Base-by-base conservation (phyloP, 2,113 vertebrate genomes). In the Suncus etruscus region DNA sequence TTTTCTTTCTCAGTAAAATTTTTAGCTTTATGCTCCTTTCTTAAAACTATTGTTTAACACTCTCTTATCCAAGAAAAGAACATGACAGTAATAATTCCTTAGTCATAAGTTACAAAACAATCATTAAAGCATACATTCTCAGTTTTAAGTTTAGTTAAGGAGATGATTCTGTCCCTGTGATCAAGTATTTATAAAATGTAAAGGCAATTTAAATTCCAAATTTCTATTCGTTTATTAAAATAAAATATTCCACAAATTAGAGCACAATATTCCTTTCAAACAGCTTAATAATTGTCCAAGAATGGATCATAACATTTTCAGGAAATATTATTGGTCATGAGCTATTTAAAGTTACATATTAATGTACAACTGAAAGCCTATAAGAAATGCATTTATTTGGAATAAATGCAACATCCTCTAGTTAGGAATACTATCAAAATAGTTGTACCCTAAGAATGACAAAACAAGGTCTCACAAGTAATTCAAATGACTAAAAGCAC, bases 291-390 rank as follows among this genome's bases (percentile, higher is more conserved):
- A 77, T 65, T 83, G 51, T 66, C 7, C 27, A 89, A 77, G 15
- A 82, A 63, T 72, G 14, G 16, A 20, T 94, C 73, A 77, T 83
- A 94, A 91, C 86, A 86, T 8, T 91, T 47, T 22, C 68, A 80
- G 16, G 27, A 80, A 83, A 89, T 76, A 91, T 47, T 84, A 76
- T 39, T 74, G 27, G 14, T 6, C 80, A 9, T 89, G 47, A 80
- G 91, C 73, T 15, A n/a, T 90, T 92, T 48, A 72, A 31, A 14
- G 4, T 90, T 4, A 88, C 74, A 95, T 91, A 76, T 69, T 76
- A 27, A 8, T 81, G 32, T 69, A 58, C 31, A 81, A 16, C 1
- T 70, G 70, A 87, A 29, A 54, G 20, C 2, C 31, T 32, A 87
- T 69, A 75, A 87, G 48, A 29, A 68, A 7, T 54, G 27, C 3